Evolutionary conservation across 1,140 invertebrate species (phyloP).

Genomic region (Lasioglossum albipes): DNA sequence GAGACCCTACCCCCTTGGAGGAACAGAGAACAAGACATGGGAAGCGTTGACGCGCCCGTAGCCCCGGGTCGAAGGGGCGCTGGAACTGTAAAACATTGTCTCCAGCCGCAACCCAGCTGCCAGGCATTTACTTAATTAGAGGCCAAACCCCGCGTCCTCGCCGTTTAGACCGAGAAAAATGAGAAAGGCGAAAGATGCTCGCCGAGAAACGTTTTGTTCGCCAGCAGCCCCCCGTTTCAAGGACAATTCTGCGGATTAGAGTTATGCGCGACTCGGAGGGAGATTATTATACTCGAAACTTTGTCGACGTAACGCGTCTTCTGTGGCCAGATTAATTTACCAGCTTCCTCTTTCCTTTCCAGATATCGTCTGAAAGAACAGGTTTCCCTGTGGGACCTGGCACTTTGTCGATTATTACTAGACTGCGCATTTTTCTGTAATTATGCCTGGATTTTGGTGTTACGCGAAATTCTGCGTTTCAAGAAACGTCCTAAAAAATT

Average conservation of each 20-base stretch:
- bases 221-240: neutral
- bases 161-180: conserved; percentile 31
- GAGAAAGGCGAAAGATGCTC: conserved; percentile 27
- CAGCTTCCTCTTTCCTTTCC: neutral
- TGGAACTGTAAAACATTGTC: conserved; percentile 50
- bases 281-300: neutral
- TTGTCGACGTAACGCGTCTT: neutral
- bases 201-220: neutral
- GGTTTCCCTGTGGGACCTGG: no score
- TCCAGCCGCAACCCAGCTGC: conserved; percentile 20
- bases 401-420: no score
- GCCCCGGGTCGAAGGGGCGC: neutral
- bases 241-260: conserved; percentile 16
- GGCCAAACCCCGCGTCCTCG: conserved; percentile 27
- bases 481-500: no score
- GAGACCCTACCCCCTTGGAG: neutral
- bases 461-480: no score
- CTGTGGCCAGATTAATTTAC: neutral
- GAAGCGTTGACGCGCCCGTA: neutral
- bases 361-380: no score
- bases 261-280: neutral
- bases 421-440: no score
- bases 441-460: no score
- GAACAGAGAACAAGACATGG: neutral
- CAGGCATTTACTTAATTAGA: conserved; percentile 62